Base-by-base conservation (phyloP, 2,797 vertebrate species). In the Parauchenoglanis ngamensis region DNA sequence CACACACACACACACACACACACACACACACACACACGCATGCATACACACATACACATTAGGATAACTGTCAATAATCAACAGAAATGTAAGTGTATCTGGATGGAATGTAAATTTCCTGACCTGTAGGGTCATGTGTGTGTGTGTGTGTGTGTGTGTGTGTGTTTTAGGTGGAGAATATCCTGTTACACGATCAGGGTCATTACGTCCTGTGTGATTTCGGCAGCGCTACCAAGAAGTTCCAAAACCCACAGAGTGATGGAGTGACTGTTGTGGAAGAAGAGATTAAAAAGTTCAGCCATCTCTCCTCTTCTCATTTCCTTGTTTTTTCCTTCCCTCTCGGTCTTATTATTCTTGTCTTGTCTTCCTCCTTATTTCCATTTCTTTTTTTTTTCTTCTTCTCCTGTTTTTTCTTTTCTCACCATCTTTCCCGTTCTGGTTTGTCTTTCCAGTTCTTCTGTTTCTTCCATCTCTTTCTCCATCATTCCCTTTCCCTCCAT, bases 141-240 rank as follows among this genome's bases (percentile, higher is more conserved):
- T 21, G 19, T 46, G 19, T 21, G 19, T 70, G 73, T 54, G 63
- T 83, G 81, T 83, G 49, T 23, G 82, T 67, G 80, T 52, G 61
- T 40, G 28, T n/a, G 68, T 73, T 79, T 65, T 91, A 99, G 98
- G 98, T 99, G 93, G 98, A 99, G 93, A 99, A 99, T 93, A 99
- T 99, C 91, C 96, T 99, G 86, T 94, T 99, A 85, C 98, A 99
- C 2, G 98, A 99, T 89, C 96, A 97, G 89, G 98, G 98, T 85
- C 98, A 99, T 93, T 99, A 99, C 0, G 98, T 99, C 86, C 95
- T 99, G 63, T 99, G 98, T 92, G 98, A 99, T 94, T 99, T 99
- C 83, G 98, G 98, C 91, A 99, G 98, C 1, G 98, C 98, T 87
- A 99, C 98, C 11, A 96, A 98, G 94, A 98, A 97, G 93, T 98